A percentile compares a stretch with the other conserved stretches of the same genome.
Conservation (phyloP, 1,140 invertebrate species). For the Prorops nasuta region DNA sequence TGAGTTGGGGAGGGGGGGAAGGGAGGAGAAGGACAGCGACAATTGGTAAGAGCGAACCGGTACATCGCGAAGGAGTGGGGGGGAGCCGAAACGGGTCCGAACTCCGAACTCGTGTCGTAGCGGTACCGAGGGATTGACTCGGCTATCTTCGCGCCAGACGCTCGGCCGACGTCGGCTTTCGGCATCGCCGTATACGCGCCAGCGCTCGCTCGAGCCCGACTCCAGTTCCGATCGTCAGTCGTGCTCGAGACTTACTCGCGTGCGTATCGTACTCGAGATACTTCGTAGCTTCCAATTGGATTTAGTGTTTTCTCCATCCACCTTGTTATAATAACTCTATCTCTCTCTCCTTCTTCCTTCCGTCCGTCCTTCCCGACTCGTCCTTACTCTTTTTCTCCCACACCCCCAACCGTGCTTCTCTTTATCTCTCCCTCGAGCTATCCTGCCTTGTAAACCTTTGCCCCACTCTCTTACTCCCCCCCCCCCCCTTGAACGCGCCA, state of each 20-base stretch:
- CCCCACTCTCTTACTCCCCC: no score
- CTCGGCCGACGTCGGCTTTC: background rate
- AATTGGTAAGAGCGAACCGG: background rate
- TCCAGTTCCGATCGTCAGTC: background rate
- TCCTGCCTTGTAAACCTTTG: no score
- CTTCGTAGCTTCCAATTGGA: no score
- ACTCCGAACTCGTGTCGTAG: background rate
- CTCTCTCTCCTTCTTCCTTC: no score
- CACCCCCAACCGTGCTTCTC: no score
- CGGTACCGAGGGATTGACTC: background rate
- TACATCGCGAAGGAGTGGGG: background rate
- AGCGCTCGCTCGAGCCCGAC: background rate
- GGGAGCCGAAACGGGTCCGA: background rate
- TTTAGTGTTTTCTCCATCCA: no score
- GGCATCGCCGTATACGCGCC: no score
- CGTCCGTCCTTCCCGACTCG: no score
- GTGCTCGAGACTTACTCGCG: background rate
- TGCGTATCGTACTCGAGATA: background rate
- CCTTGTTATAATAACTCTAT: background rate
- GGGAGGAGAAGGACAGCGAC: background rate
- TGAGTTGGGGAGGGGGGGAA: background rate
- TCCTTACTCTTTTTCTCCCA: no score
- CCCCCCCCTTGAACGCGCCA: no score
- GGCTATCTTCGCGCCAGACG: background rate
- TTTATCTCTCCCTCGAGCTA: no score